Base-by-base conservation (phyloP, 2,797 vertebrate species). In the Adrianichthys oophorus region DNA sequence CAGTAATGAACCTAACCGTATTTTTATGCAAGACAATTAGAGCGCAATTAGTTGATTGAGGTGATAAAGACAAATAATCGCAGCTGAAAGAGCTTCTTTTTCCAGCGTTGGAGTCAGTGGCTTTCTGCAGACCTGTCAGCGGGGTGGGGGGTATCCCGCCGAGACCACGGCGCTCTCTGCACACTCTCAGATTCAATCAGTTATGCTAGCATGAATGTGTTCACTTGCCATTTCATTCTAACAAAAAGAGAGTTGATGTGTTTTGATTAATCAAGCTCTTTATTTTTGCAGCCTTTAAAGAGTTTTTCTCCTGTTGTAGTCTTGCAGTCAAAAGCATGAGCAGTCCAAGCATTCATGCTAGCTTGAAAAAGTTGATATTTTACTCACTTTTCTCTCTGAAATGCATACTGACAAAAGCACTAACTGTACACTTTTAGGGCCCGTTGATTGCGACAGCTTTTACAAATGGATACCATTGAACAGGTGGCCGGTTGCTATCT, bases 381-480 rank as follows among this genome's bases (percentile, higher is more conserved):
- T 86, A 78, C 87, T 90, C 78, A 83, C 79, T 79, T 89, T 79
- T 85, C 75, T 87, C 62, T 88, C 72, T 93, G 87, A 93, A 86
- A 85, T 91, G 87, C 90, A 83, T 90, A 95, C 94, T 97, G 95
- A 96, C 95, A 92, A 92, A 86, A 88, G 92, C 92, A 95, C 94
- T 92, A 94, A 93, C 95, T 98, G 92, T 97, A 87, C 94, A 93
- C 94, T 97, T 97, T 95, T 96, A 99, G 97, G 97, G 97, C 86
- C 97, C 96, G 91, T 95, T 99, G 96, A 99, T 99, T 95, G 97
- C 97, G 90, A 98, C 97, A 94, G 97, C 97, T 94, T 99, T 98
- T 96, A 99, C 97, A 97, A 99, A 99, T 91, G 97, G 97, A 98
- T 99, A 99, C 96, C 97, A 99, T 94, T 99, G 97, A 99, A 89